Percentiles rank a stretch among this genome's conserved stretches.
Conservation (phyloP, 2,888 invertebrate genomes). For the Tipula vernalis region DNA sequence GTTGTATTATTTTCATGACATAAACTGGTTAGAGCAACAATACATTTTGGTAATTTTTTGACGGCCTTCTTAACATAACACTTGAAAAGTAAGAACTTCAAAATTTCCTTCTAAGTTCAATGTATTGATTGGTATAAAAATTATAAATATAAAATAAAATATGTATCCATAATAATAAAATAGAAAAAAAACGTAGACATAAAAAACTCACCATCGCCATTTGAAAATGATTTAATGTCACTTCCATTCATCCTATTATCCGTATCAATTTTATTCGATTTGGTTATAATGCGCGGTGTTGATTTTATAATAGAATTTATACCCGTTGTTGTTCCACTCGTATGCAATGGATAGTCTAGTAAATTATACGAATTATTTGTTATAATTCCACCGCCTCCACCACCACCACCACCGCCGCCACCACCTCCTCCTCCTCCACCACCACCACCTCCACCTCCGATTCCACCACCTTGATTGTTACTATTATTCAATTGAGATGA, state of each 20-base stretch:
- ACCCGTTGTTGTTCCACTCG: not conserved
- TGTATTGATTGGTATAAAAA: not conserved
- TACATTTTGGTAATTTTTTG: no score
- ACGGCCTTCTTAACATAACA: no score
- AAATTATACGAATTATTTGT: not conserved
- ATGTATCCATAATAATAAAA: not conserved
- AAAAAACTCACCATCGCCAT: not conserved
- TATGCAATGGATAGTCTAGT: not conserved
- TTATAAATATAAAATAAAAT: not conserved
- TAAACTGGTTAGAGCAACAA: no score
- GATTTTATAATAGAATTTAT: not conserved
- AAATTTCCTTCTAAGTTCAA: not conserved
- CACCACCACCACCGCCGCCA: not conserved
- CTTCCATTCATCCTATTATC: constrained; percentile 5
- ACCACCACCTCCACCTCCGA: not conserved
- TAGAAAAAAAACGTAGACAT: not conserved
- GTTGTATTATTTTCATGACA: no score
- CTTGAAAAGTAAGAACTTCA: no score
- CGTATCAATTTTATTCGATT: not conserved
- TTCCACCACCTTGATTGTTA: not conserved
- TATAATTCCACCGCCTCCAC: not conserved
- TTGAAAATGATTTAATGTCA: constrained; percentile 5
- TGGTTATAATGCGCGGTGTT: constrained; percentile 8
- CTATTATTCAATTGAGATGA: not conserved
- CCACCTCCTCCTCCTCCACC: not conserved